A percentile compares a stretch with the other conserved stretches of the same genome.
Conservation (phyloP, 2,888 invertebrate species). For the Xanthia icteritia region DNA sequence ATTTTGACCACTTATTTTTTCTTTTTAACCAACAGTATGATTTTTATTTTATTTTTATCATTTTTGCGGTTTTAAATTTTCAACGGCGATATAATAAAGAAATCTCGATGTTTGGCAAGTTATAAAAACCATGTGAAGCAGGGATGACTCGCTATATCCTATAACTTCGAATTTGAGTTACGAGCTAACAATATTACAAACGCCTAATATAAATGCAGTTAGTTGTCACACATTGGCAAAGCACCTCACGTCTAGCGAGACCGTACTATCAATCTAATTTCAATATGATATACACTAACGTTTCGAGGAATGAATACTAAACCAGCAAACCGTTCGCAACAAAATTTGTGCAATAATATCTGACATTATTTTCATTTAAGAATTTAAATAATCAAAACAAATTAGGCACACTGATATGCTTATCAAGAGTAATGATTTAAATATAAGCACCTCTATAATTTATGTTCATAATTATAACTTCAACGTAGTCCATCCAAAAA, state of each 20-base stretch:
- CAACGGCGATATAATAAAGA: too few species aligned
- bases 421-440: not conserved
- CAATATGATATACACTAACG: constrained; percentile 48
- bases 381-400: not conserved
- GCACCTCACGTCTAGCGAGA: constrained; percentile 39
- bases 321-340: not conserved
- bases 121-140: not conserved
- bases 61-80: too few species aligned
- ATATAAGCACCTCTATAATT: not conserved
- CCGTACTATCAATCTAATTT: constrained; percentile 51
- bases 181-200: constrained; percentile 5
- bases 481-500: not conserved
- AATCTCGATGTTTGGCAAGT: not conserved
- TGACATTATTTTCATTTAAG: not conserved
- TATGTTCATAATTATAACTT: constrained; percentile 5
- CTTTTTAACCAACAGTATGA: too few species aligned
- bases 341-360: constrained; percentile 7
- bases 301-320: constrained; percentile 49
- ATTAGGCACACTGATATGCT: not conserved
- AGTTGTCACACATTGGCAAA: constrained; percentile 28
- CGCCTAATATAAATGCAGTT: constrained; percentile 5
- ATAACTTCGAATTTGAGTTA: constrained; percentile 8
- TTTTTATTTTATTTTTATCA: too few species aligned
- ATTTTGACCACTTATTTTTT: too few species aligned
- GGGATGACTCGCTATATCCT: too few species aligned